Evolutionary conservation across 2,797 vertebrate species (phyloP), one percentile per base, ranked within the genome.

Genomic region (Acanthurus lineatus): DNA sequence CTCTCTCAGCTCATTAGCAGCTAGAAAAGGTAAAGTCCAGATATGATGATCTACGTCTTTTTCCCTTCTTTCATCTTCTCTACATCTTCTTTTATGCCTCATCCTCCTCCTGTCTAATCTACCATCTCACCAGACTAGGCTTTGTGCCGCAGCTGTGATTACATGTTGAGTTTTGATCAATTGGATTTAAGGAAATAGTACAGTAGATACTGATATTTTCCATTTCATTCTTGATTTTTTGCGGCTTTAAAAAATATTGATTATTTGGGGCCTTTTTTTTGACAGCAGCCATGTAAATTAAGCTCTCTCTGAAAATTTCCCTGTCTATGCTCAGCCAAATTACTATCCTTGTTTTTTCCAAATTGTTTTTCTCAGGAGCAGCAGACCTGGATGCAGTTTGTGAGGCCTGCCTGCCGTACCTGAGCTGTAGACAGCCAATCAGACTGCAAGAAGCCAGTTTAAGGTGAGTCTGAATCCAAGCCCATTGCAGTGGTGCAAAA

Each of bases 361-460:
- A 2, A 17, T 91, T 81, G 88, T 62, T 87, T 90, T 89, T 82
- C 12, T 71, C 91, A 99, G 98, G 93, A 61, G 97, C 97, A 85
- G 91, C 84, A 66, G 98, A 99, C 92, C 95, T 99, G 80, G 95
- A 96, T 88, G 91, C 88, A 64, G 96, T 99, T 64, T 94, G 93
- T 69, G 96, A 96, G 73, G 95, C 96, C 82, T 97, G 97, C 86
- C 86, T 97, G 79, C 92, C 95, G 44, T 99, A 99, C 95, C 96
- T 99, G 88, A 99, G 97, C 7, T 95, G 94, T 84, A 96, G 93
- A 89, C 98, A 99, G 76, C 97, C 98, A 48, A 35, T 84, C 90
- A 96, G 90, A 89, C 92, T 99, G 76, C 98, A 99, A 79, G 96
- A 97, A 75, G 97, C 97, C 68, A 96, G 97, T 81, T 89, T 94